Conservation (phyloP, 2,797 vertebrate species). For the Eurystomus glaucurus region DNA sequence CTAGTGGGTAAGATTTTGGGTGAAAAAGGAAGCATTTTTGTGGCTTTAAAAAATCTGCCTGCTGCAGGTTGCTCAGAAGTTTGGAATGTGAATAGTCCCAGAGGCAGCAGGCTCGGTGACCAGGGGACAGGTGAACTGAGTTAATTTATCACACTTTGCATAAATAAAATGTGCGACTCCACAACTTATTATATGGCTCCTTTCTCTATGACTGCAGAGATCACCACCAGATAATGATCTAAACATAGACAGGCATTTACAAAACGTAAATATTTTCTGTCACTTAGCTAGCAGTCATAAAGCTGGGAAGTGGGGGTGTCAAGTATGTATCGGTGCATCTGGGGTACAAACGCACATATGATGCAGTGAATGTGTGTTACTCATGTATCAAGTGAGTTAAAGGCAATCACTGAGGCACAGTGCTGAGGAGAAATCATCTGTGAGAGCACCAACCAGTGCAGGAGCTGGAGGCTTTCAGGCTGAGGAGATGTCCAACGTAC, state of each 20-base stretch:
- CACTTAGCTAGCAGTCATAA: not conserved
- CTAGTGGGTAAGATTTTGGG: not conserved
- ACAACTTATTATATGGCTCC: not conserved
- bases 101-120: not conserved
- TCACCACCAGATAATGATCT: not conserved
- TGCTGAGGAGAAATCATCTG: not conserved
- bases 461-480: not conserved
- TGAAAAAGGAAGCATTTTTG: constrained; percentile 15
- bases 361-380: not conserved
- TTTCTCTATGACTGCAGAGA: not conserved
- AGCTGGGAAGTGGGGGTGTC: not conserved
- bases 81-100: not conserved
- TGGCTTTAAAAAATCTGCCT: not conserved
- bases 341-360: rapidly evolving
- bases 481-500: not conserved
- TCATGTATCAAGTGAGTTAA: not conserved
- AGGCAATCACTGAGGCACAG: not conserved
- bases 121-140: not conserved
- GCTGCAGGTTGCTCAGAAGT: not conserved
- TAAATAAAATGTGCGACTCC: not conserved
- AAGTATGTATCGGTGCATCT: not conserved
- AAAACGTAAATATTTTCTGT: not conserved
- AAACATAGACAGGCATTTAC: not conserved
- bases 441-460: rapidly evolving
- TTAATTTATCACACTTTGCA: not conserved